These are phyloP conservation scores for Parazoanthus atlanticus DNA, from an alignment of 92 coral and sea anemone genomes.

Conservation along the genomic window DNA sequence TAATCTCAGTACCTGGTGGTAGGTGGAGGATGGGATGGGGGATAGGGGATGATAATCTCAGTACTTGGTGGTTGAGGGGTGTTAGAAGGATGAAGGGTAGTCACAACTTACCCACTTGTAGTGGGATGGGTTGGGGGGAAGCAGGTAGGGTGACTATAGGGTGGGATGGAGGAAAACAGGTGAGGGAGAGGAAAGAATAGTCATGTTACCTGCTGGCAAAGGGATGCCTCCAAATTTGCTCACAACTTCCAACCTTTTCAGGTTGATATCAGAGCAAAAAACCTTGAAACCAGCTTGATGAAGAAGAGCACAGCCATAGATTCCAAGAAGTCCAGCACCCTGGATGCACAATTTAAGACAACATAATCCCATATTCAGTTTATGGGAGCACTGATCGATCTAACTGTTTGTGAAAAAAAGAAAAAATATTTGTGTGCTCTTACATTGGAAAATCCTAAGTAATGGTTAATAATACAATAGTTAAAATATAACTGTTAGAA, in stretches of 20 bases:
- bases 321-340: conserved; percentile 96
- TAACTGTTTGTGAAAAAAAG: not conserved
- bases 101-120: not conserved
- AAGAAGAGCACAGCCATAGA: conserved; percentile 90
- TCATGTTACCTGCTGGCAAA: conserved; percentile 64
- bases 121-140: not conserved
- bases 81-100: not conserved
- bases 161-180: not conserved
- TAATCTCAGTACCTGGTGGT: no score
- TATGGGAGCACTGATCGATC: not conserved
- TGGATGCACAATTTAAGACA: conserved; percentile 8
- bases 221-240: conserved; percentile 87
- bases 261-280: conserved; percentile 86
- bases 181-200: not conserved
- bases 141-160: not conserved
- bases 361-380: not conserved
- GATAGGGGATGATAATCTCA: no score
- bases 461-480: no score
- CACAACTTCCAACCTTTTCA: conserved; percentile 73
- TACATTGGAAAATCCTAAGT: no score
- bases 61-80: no score
- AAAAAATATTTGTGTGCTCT: no score
- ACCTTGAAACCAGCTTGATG: conserved; percentile 88
- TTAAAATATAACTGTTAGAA: no score
- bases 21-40: no score